Evolutionary conservation across 2,888 invertebrate genomes (phyloP), one percentile per base, ranked within the genome.

Genomic region (Parochlus steinenii): DNA sequence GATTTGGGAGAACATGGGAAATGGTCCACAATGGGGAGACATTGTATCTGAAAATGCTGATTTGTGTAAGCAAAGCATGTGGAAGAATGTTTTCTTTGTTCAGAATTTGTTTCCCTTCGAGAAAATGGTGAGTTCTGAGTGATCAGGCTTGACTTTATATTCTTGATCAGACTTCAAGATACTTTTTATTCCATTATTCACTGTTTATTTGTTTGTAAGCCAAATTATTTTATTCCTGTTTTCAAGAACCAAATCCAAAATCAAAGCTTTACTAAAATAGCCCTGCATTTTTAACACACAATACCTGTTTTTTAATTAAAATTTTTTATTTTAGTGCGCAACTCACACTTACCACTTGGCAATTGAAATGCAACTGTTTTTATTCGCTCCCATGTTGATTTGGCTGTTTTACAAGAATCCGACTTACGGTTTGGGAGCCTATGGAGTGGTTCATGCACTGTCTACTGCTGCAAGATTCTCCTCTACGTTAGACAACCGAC

Each of bases 261-360:
- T n/a, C n/a, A n/a, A n/a, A n/a, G n/a, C n/a, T n/a, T n/a, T n/a
- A n/a, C n/a, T n/a, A n/a, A n/a, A n/a, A n/a, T n/a, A n/a, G n/a
- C n/a, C n/a, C n/a, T n/a, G n/a, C n/a, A n/a, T n/a, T n/a, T n/a
- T n/a, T n/a, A n/a, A n/a, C n/a, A n/a, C n/a, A n/a, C n/a, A n/a
- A n/a, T n/a, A n/a, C n/a, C n/a, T n/a, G n/a, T n/a, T n/a, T n/a
- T n/a, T n/a, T n/a, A n/a, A n/a, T n/a, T n/a, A n/a, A n/a, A 14
- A 23, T 19, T 22, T 15, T 20, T 40, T 41, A 19, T 57, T 56
- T 8, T 54, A 80, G 80, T 81, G 80, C 47, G 77, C 78, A 15
- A 71, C 77, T 2, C 76, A 77, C 55, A 76, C 77, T 0, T 74
- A 80, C 49, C 78, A 78, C 46, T 50, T 79, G 41, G 78, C 79